Conservation (phyloP, 2,797 vertebrate species). For the Siniperca undulata region DNA sequence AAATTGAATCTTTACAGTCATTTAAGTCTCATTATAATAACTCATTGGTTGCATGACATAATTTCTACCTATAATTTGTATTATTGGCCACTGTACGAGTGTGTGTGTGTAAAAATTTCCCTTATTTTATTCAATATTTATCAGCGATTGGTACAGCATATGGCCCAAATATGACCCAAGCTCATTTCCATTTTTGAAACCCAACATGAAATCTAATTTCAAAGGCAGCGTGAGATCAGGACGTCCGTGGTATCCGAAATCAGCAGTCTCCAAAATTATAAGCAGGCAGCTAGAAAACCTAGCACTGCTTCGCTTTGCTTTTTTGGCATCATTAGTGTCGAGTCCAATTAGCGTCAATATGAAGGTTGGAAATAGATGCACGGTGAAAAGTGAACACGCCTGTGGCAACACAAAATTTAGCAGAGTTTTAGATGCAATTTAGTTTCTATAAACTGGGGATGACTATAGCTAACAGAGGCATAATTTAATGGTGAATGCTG, state of each 20-base stretch:
- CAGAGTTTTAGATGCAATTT: conserved; percentile 55
- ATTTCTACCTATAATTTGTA: conserved; percentile 20
- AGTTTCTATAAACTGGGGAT: conserved; percentile 32
- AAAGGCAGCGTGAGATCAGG: conserved; percentile 35
- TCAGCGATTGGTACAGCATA: neutral
- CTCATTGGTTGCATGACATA: neutral
- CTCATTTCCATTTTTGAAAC: conserved; percentile 56
- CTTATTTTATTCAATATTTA: conserved; percentile 13
- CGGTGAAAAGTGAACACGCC: conserved; percentile 59
- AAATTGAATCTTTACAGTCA: neutral
- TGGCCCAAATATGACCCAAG: conserved; percentile 32
- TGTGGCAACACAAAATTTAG: conserved; percentile 52
- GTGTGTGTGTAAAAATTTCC: neutral
- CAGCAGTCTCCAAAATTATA: conserved; percentile 63
- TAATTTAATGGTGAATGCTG: conserved; percentile 1
- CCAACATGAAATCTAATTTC: conserved; percentile 18
- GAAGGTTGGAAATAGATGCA: conserved; percentile 65
- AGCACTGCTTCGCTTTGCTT: conserved; percentile 66
- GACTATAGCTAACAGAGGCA: conserved; percentile 14
- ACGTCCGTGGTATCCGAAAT: conserved; percentile 49
- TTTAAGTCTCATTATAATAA: neutral
- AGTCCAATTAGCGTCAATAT: conserved; percentile 72
- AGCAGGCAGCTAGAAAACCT: conserved; percentile 55
- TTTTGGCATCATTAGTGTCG: conserved; percentile 79
- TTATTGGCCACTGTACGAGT: neutral